Percentiles rank a stretch among this genome's conserved stretches.
Conservation (phyloP, 2,797 vertebrate genomes). For the Pangasius mekongensis region DNA sequence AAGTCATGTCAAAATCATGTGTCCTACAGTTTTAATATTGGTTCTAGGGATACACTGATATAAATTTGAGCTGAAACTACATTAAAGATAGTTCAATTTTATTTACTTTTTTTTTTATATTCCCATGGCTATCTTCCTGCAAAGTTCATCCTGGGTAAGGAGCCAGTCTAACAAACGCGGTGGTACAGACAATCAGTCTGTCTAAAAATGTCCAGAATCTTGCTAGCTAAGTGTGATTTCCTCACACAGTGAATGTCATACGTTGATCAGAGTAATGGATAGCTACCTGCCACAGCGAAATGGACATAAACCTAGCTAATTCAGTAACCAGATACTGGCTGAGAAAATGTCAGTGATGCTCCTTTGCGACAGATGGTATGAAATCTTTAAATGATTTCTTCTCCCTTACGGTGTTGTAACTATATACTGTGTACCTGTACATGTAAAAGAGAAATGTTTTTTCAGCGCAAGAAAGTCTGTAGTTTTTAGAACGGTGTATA, state of each 20-base stretch:
- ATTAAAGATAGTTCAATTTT: background rate
- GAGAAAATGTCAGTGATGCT: too few species aligned
- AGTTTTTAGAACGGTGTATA: background rate
- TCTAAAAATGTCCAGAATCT: background rate
- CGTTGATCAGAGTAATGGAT: too few species aligned
- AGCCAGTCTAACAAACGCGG: background rate
- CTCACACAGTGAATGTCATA: background rate
- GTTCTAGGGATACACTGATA: background rate
- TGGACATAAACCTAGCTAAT: background rate
- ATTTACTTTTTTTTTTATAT: too few species aligned
- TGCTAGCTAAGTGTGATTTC: background rate
- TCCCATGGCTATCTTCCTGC: background rate
- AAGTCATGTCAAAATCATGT: background rate
- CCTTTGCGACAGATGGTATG: too few species aligned
- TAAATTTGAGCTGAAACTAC: background rate
- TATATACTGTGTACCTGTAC: too few species aligned
- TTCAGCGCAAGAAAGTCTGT: background rate
- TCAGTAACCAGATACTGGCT: background rate
- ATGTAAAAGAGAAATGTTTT: too few species aligned
- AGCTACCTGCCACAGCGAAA: background rate
- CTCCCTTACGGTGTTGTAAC: too few species aligned
- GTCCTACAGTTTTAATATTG: background rate
- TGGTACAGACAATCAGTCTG: background rate
- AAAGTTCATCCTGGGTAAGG: background rate
- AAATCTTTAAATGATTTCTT: too few species aligned